Percentiles rank a stretch among this genome's conserved stretches.
phyloP scores from a whole-genome alignment of 2,797 vertebrate species.

The Apodemus agrarius region DNA sequence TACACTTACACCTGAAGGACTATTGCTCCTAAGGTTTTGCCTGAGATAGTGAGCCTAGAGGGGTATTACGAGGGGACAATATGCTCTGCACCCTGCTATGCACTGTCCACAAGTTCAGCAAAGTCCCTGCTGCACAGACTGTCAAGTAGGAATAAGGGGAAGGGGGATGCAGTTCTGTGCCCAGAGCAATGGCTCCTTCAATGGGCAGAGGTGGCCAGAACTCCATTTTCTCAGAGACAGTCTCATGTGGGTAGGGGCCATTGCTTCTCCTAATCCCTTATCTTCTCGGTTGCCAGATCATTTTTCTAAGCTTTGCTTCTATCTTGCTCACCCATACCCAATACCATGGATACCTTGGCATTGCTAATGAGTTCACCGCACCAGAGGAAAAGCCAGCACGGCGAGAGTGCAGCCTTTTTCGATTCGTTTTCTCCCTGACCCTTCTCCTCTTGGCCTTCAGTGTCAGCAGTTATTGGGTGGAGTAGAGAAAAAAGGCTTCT shows the following conservation, averaged over 20 bases:
- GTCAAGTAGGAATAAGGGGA: accelerated
- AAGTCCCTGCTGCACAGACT: neutral
- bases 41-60: no score
- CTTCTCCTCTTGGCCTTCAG: neutral
- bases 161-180: neutral
- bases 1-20: neutral
- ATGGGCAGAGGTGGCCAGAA: neutral
- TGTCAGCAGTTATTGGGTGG: neutral
- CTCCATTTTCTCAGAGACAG: neutral
- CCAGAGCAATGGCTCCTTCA: neutral
- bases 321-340: neutral
- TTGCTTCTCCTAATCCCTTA: neutral
- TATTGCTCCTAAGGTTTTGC: neutral
- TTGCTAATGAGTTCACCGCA: neutral
- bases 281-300: neutral
- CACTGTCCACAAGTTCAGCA: neutral
- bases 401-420: neutral
- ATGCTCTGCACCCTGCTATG: neutral
- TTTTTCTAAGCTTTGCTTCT: neutral
- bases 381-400: no score
- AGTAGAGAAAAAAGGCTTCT: neutral
- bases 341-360: neutral
- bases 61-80: no score
- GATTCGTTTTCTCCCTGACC: neutral
- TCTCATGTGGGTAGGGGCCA: neutral